Percentiles rank a stretch among this genome's conserved stretches.
Evolutionary conservation across 2,797 vertebrate genomes (phyloP).

Genomic region (Chromobotia macracanthus): DNA sequence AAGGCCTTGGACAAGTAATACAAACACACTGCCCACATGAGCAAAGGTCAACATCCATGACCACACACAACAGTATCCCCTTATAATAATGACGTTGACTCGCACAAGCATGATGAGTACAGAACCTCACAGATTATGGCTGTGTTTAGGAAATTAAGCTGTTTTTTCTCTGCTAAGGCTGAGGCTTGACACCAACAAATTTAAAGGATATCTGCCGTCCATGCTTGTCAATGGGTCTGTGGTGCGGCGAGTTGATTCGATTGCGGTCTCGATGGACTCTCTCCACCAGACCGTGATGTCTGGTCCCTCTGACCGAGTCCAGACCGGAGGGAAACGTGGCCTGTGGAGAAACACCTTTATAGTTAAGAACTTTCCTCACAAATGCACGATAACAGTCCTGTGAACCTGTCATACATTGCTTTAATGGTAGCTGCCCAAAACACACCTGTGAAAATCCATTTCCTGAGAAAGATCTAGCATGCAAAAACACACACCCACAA

Average conservation of each 20-base stretch:
- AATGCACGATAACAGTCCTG: not conserved
- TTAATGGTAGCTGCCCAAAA: not conserved
- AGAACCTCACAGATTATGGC: not conserved
- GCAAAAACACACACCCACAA: not conserved
- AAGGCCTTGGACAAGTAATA: slow-evolving; percentile 47
- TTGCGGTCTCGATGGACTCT: slow-evolving; percentile 82
- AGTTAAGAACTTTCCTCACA: not conserved
- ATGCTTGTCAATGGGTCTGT: slow-evolving; percentile 85
- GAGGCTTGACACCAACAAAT: not conserved
- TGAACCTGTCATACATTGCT: not conserved
- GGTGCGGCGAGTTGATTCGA: slow-evolving; percentile 86
- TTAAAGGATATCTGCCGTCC: slow-evolving; percentile 90
- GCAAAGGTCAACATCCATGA: slow-evolving; percentile 52
- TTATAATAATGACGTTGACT: slow-evolving; percentile 23
- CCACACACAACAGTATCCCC: slow-evolving; percentile 46
- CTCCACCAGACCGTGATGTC: slow-evolving; percentile 90
- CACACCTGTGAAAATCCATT: not conserved
- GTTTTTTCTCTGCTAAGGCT: slow-evolving; percentile 2
- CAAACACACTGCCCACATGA: slow-evolving; percentile 57
- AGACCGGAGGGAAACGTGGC: slow-evolving; percentile 75
- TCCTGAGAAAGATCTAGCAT: not conserved
- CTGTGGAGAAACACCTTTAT: slow-evolving; percentile 63
- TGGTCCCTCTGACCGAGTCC: slow-evolving; percentile 83
- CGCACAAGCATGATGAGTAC: not conserved
- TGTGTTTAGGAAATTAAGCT: not conserved